phyloP scores from a whole-genome alignment of 2,113 vertebrate species.

The Odobenus rosmarus region DNA sequence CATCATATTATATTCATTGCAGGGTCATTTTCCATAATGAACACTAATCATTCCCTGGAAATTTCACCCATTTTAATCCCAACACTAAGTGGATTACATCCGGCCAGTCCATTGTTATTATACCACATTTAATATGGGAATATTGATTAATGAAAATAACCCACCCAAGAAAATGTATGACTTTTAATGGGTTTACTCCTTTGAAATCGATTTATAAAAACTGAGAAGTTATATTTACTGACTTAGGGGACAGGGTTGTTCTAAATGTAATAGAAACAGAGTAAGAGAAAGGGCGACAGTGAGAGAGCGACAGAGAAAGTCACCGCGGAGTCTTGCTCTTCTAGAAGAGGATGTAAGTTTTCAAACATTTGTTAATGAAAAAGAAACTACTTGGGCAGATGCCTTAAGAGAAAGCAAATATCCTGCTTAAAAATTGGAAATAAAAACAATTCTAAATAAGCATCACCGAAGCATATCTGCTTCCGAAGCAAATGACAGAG shows the following conservation, averaged over 20 bases:
- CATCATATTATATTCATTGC: background rate
- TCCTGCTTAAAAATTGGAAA: background rate
- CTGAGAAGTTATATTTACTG: background rate
- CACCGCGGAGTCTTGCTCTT: background rate
- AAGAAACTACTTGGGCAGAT: background rate
- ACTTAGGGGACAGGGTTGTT: background rate
- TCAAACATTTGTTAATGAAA: background rate
- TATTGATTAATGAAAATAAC: conserved; percentile 6
- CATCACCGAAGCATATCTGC: background rate
- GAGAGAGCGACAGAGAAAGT: background rate
- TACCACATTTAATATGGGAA: background rate
- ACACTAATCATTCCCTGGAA: background rate
- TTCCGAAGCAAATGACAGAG: background rate
- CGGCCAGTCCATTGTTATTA: background rate
- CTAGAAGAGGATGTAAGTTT: background rate
- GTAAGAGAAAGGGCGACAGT: background rate
- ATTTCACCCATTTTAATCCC: background rate
- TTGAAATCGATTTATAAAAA: background rate
- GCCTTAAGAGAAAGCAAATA: background rate
- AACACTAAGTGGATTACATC: background rate
- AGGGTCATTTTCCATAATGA: background rate
- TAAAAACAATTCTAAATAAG: background rate
- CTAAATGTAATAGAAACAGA: background rate
- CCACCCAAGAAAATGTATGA: background rate
- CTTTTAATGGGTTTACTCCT: background rate